These are phyloP conservation scores for Drosophila rubida DNA, from an alignment of 2,888 invertebrate genomes.

Conservation along the genomic window DNA sequence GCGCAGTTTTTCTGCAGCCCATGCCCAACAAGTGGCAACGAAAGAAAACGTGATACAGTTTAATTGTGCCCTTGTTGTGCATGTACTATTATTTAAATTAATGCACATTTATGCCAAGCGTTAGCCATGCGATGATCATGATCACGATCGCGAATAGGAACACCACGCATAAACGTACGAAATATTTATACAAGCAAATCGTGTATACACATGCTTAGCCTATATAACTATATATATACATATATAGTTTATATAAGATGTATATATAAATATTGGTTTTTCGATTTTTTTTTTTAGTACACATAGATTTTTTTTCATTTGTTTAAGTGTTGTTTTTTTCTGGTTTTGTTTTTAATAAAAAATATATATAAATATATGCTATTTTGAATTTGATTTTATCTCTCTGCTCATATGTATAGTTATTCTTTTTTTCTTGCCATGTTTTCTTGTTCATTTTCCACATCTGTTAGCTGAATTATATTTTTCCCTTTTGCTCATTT, in stretches of 20 bases:
- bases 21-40: conserved; percentile 54
- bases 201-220: conserved; percentile 50
- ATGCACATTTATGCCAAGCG: conserved; percentile 49
- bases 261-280: conserved; percentile 60
- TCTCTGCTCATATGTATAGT: conserved; percentile 79
- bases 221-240: conserved; percentile 48
- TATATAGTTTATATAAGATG: conserved; percentile 50
- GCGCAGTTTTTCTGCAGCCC: conserved; percentile 15
- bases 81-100: conserved; percentile 26
- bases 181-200: conserved; percentile 61
- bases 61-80: conserved; percentile 50
- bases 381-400: conserved; percentile 80
- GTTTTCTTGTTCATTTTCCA: conserved; percentile 19
- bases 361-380: conserved; percentile 79
- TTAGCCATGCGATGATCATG: conserved; percentile 17
- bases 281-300: conserved; percentile 52
- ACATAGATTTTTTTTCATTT: conserved; percentile 52
- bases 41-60: conserved; percentile 6
- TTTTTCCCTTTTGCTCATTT: conserved; percentile 57
- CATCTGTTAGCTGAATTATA: conserved; percentile 54
- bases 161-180: conserved; percentile 55
- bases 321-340: conserved; percentile 50
- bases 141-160: conserved; percentile 47
- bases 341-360: conserved; percentile 67
- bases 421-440: conserved; percentile 47